Conservation (phyloP, 2,113 vertebrate species). For the Okapia johnstoni region DNA sequence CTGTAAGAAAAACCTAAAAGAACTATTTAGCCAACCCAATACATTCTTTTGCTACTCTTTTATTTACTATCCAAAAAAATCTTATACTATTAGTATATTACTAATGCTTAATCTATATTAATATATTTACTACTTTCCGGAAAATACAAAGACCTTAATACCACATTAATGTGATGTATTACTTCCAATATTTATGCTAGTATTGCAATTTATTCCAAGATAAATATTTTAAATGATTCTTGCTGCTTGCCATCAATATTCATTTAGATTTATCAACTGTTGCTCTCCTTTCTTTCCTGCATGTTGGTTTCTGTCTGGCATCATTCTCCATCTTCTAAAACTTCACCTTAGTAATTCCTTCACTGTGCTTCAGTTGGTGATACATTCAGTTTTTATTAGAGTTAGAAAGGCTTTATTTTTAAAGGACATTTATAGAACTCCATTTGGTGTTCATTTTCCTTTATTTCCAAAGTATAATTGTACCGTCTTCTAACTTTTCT, state of each 20-base stretch:
- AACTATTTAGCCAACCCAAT: not conserved
- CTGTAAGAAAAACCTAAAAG: not conserved
- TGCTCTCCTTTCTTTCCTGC: not conserved
- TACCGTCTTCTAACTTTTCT: not conserved
- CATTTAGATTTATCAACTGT: not conserved
- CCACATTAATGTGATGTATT: not conserved
- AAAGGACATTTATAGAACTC: not conserved
- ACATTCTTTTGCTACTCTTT: not conserved
- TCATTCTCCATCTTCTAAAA: not conserved
- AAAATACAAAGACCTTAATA: not conserved
- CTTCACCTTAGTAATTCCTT: not conserved
- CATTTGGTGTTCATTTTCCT: not conserved
- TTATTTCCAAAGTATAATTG: not conserved
- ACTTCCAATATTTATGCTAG: not conserved
- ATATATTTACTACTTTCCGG: not conserved
- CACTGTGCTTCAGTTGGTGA: not conserved
- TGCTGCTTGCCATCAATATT: not conserved
- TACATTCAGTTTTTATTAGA: not conserved
- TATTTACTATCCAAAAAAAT: not conserved
- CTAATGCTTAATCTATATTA: not conserved
- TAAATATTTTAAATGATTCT: not conserved
- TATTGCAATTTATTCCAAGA: not conserved
- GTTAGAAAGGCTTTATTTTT: not conserved
- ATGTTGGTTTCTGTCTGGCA: not conserved
- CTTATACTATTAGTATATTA: not conserved